phyloP scores from a whole-genome alignment of 1,140 invertebrate genomes.

The Tetramorium parvispinum region DNA sequence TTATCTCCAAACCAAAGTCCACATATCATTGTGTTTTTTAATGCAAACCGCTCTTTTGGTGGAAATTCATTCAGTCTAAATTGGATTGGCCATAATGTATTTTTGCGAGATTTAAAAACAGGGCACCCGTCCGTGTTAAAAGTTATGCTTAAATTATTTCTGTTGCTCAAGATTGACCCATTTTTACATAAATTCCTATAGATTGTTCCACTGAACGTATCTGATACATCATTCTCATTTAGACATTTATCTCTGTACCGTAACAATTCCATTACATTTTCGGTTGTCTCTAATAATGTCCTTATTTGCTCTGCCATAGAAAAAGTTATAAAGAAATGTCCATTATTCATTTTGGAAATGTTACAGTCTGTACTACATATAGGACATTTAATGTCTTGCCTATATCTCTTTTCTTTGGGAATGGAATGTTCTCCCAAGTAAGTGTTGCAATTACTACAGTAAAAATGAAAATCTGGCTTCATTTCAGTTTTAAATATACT shows the following conservation, averaged over 20 bases:
- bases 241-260: not conserved
- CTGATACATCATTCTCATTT: not conserved
- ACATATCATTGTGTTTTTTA: not conserved
- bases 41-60: not conserved
- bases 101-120: slow-evolving; percentile 22
- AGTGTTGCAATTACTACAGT: not conserved
- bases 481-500: slow-evolving; percentile 2
- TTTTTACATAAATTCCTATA: slow-evolving; percentile 5
- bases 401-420: not conserved
- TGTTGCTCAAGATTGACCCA: not conserved
- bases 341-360: slow-evolving; percentile 3
- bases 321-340: slow-evolving; percentile 11
- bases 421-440: not conserved
- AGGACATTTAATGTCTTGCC: not conserved
- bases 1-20: slow-evolving; percentile 8
- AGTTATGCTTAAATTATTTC: slow-evolving; percentile 8
- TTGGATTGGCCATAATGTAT: slow-evolving; percentile 3
- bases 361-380: not conserved
- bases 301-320: not conserved
- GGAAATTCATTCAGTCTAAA: slow-evolving; percentile 10
- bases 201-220: not conserved
- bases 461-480: slow-evolving; percentile 4
- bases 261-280: not conserved
- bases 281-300: not conserved
- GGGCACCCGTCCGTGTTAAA: not conserved